Evolutionary conservation across 2,888 invertebrate genomes (phyloP).

Genomic region (Caenorhabditis plicata): DNA sequence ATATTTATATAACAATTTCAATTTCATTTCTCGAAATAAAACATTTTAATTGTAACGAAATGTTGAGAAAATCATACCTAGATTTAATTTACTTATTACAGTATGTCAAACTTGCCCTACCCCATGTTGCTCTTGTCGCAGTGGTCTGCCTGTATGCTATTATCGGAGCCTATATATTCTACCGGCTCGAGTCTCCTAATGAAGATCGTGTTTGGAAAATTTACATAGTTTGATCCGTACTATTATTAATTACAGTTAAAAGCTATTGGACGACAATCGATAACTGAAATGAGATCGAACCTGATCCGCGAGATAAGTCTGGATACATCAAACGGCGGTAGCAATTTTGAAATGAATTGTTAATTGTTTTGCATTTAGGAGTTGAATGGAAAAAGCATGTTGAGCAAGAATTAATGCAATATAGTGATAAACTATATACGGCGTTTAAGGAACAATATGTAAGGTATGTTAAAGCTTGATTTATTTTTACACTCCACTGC

Average conservation of each 20-base stretch:
- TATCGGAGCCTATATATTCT: constrained; percentile 63
- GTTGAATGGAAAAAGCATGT: constrained; percentile 48
- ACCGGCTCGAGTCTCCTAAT: constrained; percentile 62
- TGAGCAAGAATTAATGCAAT: constrained; percentile 47
- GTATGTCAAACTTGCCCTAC: constrained; percentile 61
- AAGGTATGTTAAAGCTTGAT: constrained; percentile 49
- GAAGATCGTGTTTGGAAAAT: constrained; percentile 57
- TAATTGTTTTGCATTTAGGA: constrained; percentile 7
- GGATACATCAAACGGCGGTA: no score
- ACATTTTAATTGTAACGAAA: background rate
- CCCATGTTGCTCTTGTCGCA: constrained; percentile 64
- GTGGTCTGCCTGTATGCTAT: constrained; percentile 63
- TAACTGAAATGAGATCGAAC: constrained; percentile 45
- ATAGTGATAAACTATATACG: constrained; percentile 58
- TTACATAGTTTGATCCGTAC: constrained; percentile 3
- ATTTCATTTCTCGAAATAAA: no score
- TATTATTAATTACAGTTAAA: constrained; percentile 16
- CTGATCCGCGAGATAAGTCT: constrained; percentile 43
- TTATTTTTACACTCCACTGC: no score
- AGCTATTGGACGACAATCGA: constrained; percentile 44
- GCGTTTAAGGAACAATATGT: constrained; percentile 65
- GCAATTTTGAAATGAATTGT: background rate
- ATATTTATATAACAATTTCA: no score
- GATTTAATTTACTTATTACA: constrained; percentile 37
- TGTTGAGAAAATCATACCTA: no score